Base-by-base conservation (phyloP, 2,888 invertebrate genomes). In the Drosophila longiperda region DNA sequence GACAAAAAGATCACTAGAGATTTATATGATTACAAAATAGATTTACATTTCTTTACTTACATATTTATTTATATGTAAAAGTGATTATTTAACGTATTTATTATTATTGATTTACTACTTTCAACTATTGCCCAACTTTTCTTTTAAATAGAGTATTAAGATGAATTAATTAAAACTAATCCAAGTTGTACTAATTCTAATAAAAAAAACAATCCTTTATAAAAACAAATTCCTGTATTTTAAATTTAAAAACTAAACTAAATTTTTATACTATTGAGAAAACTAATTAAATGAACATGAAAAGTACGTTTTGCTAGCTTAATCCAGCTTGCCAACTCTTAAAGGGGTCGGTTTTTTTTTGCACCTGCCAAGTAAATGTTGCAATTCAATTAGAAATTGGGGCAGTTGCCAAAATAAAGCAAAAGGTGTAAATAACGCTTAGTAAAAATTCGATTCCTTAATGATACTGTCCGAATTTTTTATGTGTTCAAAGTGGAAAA, bases 391-490 rank as follows among this genome's bases (percentile, higher is more conserved):
- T 3, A 12, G 20, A 45, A 3, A 12, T 20, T 20, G 7, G 17
- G 7, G 7, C 20, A 45, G 17, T 9, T 49, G 2, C 48, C 48
- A 9, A 9, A 12, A 26, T 8, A 20, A 12, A 20, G 1, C 1
- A 12, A 7, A 45, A 15, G 2, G 6, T 42, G 5, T n/a, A 20
- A 45, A 58, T 3, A 20, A 9, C 5, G 9, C 15, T 17, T 0
- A 5, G 49, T 38, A 34, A 57, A 23, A 11, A 33, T 36, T 45
- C 32, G 40, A 42, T 65, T 32, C 8, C 33, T 26, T 23, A 32
- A 60, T 34, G 23, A 38, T 32, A 12, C 32, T 63, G 63, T 48
- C 70, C 17, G 54, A 32, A 57, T 42, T 45, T 60, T 60, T 69
- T 57, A 23, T 34, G 60, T 49, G 60, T 32, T 60, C 42, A 38